Conservation (phyloP, 2,113 vertebrate species). For the Reinhardtius hippoglossoides region DNA sequence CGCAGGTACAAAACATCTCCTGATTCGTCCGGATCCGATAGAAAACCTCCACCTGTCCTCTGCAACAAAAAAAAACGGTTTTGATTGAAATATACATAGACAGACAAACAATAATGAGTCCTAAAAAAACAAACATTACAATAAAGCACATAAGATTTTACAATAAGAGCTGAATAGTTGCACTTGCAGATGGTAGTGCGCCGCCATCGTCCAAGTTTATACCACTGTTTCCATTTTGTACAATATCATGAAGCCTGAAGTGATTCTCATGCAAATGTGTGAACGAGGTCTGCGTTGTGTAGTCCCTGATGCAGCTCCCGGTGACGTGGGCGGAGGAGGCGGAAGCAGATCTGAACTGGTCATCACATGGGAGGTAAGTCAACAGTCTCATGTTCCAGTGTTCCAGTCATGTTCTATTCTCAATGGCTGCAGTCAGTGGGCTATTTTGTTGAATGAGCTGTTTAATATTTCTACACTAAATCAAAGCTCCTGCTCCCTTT, state of each 20-base stretch:
- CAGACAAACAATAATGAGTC: no score
- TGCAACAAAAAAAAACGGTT: no score
- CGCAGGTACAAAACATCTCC: constrained; percentile 83
- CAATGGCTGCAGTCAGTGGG: constrained; percentile 28
- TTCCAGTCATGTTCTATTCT: no score
- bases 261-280: constrained; percentile 30
- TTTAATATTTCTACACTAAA: constrained; percentile 51
- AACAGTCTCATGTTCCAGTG: constrained; percentile 78
- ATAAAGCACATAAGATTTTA: no score
- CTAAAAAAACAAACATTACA: no score
- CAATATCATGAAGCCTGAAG: background rate
- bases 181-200: no score
- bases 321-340: constrained; percentile 93
- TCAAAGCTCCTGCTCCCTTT: constrained; percentile 42
- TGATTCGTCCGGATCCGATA: background rate
- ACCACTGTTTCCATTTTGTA: background rate
- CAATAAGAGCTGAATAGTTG: no score
- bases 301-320: constrained; percentile 92
- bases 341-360: constrained; percentile 94
- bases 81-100: no score
- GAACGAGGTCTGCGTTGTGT: constrained; percentile 57
- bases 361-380: constrained; percentile 98
- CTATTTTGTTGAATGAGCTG: constrained; percentile 38
- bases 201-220: no score
- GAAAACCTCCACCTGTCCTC: background rate